These are phyloP conservation scores for Drosophila baimaii DNA, from an alignment of 1,140 invertebrate species.

Conservation along the genomic window DNA sequence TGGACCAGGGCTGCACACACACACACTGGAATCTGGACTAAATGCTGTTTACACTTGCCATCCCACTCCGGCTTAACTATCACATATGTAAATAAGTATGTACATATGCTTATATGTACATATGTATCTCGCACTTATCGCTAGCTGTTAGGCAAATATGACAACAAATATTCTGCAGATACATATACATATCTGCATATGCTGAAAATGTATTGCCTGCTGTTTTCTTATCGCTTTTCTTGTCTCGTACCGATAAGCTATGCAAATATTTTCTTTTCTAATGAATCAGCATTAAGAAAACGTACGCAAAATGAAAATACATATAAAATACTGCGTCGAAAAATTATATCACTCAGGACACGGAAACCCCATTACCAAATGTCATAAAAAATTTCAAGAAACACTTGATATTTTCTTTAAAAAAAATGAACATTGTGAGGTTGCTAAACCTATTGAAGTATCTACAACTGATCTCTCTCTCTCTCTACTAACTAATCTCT, in stretches of 20 bases:
- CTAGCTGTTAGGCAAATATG: slow-evolving; percentile 16
- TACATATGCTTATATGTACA: neutral
- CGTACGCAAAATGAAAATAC: neutral
- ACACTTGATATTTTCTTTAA: too few relatives aligned
- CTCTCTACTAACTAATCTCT: too few relatives aligned
- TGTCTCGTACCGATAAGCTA: slow-evolving; percentile 10
- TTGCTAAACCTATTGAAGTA: too few relatives aligned
- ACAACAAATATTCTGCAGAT: slow-evolving; percentile 12
- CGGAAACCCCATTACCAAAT: too few relatives aligned
- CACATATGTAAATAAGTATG: neutral
- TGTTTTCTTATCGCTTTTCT: slow-evolving; percentile 19
- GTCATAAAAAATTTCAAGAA: too few relatives aligned
- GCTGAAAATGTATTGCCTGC: slow-evolving; percentile 6
- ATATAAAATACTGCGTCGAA: neutral
- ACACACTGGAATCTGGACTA: slow-evolving; percentile 21
- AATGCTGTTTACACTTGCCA: slow-evolving; percentile 25
- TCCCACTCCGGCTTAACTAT: slow-evolving; percentile 1
- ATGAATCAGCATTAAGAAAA: neutral
- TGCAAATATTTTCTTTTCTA: slow-evolving; percentile 34
- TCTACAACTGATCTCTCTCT: too few relatives aligned
- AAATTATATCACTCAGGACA: neutral
- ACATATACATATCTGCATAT: slow-evolving; percentile 7
- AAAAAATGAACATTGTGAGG: too few relatives aligned
- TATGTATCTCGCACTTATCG: slow-evolving; percentile 22
- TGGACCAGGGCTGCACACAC: slow-evolving; percentile 32